Evolutionary conservation across 2,113 vertebrate species (phyloP), one percentile per base, ranked within the genome.

Genomic region (Copsychus sechellarum): DNA sequence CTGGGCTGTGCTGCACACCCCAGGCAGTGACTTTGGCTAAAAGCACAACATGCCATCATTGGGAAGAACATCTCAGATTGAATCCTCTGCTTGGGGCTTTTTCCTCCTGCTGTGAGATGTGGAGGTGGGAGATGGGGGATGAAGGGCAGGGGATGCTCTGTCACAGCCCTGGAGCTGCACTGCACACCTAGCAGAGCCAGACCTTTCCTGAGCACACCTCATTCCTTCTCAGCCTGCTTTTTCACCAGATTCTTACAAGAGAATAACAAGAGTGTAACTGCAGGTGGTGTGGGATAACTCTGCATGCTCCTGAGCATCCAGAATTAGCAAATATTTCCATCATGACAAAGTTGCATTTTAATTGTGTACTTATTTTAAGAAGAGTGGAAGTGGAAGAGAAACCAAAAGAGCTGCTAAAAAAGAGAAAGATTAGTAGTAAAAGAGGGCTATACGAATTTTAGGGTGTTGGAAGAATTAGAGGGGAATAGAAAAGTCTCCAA

Each of bases 321-420:
- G 53, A 25, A n/a, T 25, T 28, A 34, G 21, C 38, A 17, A 26
- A 13, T 47, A 8, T 76, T 81, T 54, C 70, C 8, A 1, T 42
- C 6, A 0, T 5, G 26, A 47, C 40, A 14, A 11, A 51, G 45
- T 43, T 69, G 18, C 0, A 1, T 74, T 42, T 56, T 42, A 42
- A 5, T 3, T 45, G 20, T 40, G 22, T 45, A 18, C 7, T 45
- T 65, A 25, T 5, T 50, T 57, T 6, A 65, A 29, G 53, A 78
- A 47, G 58, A 69, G 36, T 43, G 17, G 36, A 76, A 78, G 38
- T 23, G 43, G 40, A 78, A 29, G 5, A 50, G 51, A 89, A 86
- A 70, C 13, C 6, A 83, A 69, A 86, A 78, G 20, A 16, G 51
- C 34, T 58, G 13, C 69, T 77, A 14, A 40, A 67, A 72, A 54